Base-by-base conservation (phyloP, 2,888 invertebrate genomes). In the Cantharis lateralis region DNA sequence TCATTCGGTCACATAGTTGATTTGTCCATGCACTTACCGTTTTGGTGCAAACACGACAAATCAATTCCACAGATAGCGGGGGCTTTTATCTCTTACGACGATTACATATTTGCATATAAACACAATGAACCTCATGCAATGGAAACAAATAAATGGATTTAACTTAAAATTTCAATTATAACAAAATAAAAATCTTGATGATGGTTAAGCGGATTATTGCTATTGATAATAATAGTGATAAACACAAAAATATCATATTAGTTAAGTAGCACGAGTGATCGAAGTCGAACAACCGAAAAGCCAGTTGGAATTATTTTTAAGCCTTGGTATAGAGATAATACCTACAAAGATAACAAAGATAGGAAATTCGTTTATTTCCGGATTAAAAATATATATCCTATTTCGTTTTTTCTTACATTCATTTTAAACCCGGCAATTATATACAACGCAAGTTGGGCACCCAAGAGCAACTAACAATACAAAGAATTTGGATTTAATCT, bases 11-110 rank as follows among this genome's bases (percentile, higher is more conserved):
- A 79, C 82, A 83, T 82, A 84, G 84, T 84, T 83, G 85, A 84
- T 85, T 84, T 83, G 83, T 84, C 82, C 69, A 85, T 86, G 85
- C 86, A 87, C 87, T 87, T 87, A 87, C 87, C 86, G 84, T 85
- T 66, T 84, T 82, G 83, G 81, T 77, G 84, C 84, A 87, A 88
- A 87, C 88, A 87, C 84, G 85, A 85, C 85, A 86, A 86, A 85
- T 86, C 86, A 85, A 86, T 87, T 84, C 26, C n/a, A n/a, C 32
- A 32, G 32, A 32, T 32, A 13, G 32, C 13, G 13, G 5, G n/a
- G 32, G 15, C 75, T 77, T 79, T 79, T 64, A 71, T 78, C 70
- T 63, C 18, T 32, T 18, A 73, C 66, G 70, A 61, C 64, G n/a
- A 61, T 18, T 72, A 62, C 66, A 26, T 16, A 71, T 64, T 68